Percentiles rank a stretch among this genome's conserved stretches.
phyloP scores from a whole-genome alignment of 2,888 invertebrate species.

The Brenthis daphne region DNA sequence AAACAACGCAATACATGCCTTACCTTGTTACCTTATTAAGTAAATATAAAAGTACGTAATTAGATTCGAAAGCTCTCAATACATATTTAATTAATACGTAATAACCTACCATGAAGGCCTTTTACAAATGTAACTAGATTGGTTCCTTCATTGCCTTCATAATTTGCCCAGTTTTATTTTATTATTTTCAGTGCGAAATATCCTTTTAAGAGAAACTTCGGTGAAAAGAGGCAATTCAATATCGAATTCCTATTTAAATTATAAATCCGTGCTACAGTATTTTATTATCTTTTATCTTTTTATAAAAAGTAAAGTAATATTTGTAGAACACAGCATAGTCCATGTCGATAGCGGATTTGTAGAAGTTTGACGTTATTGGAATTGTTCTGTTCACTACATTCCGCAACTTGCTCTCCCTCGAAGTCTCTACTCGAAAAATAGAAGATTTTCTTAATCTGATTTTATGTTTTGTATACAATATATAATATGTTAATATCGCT shows the following conservation, averaged over 20 bases:
- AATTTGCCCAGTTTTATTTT: background rate
- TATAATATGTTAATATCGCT: background rate
- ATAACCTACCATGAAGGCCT: background rate
- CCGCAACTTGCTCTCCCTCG: conserved; percentile 22
- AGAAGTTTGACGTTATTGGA: conserved; percentile 42
- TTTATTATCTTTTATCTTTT: conserved; percentile 21
- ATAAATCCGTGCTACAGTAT: background rate
- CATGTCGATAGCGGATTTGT: conserved; percentile 34
- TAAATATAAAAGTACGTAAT: conserved; percentile 2
- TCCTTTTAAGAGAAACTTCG: background rate
- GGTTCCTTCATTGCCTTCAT: background rate
- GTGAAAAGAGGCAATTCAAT: background rate
- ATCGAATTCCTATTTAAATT: background rate
- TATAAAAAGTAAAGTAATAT: conserved; percentile 20
- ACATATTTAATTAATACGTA: background rate
- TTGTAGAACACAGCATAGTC: conserved; percentile 20
- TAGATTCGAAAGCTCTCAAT: conserved; percentile 8
- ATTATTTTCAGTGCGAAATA: background rate
- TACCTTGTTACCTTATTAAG: background rate
- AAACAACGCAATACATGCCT: background rate
- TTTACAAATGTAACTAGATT: background rate
- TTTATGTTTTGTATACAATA: background rate
- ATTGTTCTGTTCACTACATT: conserved; percentile 35
- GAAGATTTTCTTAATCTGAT: conserved; percentile 10
- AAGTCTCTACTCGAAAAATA: conserved; percentile 25